These are phyloP conservation scores for Perdita meconis DNA, from an alignment of 2,888 invertebrate genomes.

Conservation along the genomic window DNA sequence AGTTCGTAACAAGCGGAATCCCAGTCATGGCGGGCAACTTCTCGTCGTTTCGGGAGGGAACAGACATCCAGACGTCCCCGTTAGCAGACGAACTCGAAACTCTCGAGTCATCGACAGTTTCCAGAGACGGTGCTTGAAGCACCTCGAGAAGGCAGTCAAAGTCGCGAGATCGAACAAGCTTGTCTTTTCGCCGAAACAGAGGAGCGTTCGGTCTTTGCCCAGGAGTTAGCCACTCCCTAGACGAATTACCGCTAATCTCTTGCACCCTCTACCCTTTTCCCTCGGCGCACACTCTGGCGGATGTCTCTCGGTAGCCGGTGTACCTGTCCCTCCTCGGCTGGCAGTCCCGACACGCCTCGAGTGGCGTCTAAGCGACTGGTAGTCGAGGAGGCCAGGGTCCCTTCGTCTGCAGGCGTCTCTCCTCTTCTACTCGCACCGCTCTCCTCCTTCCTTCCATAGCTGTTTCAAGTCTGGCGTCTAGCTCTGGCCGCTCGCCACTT, in stretches of 20 bases:
- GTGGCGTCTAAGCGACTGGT: conserved; percentile 70
- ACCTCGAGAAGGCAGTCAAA: conserved; percentile 34
- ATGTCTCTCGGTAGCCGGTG: conserved; percentile 30
- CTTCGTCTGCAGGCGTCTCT: conserved; percentile 20
- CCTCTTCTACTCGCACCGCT: not conserved
- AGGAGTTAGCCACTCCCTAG: conserved; percentile 59
- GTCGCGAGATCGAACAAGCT: conserved; percentile 31
- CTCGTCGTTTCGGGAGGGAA: not conserved
- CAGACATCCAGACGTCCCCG: not conserved
- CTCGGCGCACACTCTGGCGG: conserved; percentile 13
- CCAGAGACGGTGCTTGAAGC: conserved; percentile 46
- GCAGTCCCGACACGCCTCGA: conserved; percentile 60
- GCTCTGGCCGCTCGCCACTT: conserved; percentile 72
- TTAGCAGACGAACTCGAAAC: conserved; percentile 9
- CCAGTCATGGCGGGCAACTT: conserved; percentile 4
- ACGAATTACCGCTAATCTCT: conserved; percentile 76
- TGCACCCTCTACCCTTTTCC: conserved; percentile 44
- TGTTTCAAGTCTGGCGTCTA: conserved; percentile 65
- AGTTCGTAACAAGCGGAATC: conserved; percentile 5
- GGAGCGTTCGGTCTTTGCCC: conserved; percentile 63
- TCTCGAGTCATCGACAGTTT: conserved; percentile 41
- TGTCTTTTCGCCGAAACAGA: conserved; percentile 43
- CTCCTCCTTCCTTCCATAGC: conserved; percentile 12
- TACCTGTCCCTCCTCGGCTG: conserved; percentile 50
- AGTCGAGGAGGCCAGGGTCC: conserved; percentile 54